phyloP scores from a whole-genome alignment of 1,140 invertebrate species.

The Apolygus lucorum region DNA sequence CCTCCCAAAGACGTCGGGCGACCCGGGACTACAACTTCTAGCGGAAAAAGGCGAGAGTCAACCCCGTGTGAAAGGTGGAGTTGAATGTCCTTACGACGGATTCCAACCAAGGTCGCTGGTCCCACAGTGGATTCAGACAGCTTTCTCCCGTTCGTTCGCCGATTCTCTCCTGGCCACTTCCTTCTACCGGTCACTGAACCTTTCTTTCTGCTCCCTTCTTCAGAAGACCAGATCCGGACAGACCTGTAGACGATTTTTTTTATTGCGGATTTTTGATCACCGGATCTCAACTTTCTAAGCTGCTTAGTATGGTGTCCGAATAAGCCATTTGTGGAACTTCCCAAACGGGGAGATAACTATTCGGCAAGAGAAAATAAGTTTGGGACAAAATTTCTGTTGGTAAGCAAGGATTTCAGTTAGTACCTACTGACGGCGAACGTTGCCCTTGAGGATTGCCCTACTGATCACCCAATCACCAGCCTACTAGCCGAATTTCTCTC shows the following conservation, averaged over 20 bases:
- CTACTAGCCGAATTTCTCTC: no score
- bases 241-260: background rate
- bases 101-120: conserved; percentile 2
- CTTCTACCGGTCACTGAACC: background rate
- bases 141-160: background rate
- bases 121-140: background rate
- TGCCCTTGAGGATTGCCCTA: no score
- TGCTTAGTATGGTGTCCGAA: background rate
- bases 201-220: background rate
- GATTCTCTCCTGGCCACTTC: background rate
- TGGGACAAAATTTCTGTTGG: background rate
- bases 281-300: background rate
- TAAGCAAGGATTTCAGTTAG: no score
- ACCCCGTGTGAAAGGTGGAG: conserved; percentile 4
- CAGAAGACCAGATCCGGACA: background rate
- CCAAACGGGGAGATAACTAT: background rate
- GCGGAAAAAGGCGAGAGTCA: background rate
- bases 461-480: no score
- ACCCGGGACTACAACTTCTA: no score
- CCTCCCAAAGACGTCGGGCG: no score
- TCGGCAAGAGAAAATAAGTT: background rate
- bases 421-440: no score
- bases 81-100: conserved; percentile 11
- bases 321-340: background rate
- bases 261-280: background rate